Base-by-base conservation (phyloP, 2,888 invertebrate species). In the Arrhopalites spinosus region DNA sequence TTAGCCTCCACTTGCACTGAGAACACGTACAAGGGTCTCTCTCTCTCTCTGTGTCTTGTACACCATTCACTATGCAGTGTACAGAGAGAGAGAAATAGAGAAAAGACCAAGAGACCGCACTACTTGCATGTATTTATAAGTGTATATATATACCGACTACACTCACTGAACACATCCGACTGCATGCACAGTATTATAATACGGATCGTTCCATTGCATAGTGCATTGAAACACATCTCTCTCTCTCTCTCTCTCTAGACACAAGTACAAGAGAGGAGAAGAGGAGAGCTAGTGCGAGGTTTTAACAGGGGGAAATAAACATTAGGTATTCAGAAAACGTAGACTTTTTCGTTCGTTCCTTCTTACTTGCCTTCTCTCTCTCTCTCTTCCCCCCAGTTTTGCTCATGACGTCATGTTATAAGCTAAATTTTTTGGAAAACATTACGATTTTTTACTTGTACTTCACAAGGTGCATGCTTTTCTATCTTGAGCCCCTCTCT, bases 271-370 rank as follows among this genome's bases (percentile, higher is more conserved):
- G 69, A 69, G 69, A 69, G 45, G 11, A n/a, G n/a, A 45, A 45
- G 69, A 69, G 69, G 3, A 67, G 66, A 67, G 45, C 17, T 50
- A 50, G 50, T 15, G 56, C 17, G 47, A 56, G 53, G 45, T 47
- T 66, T 56, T 36, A 66, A 73, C 23, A 67, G 74, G 29, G 74
- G 68, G 50, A 50, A 50, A 50, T 50, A 50, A 50, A 50, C 50
- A 50, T 50, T 50, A 50, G 50, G n/a, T 50, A 50, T 50, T 50
- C 50, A 73, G 73, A 73, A 73, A 73, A 66, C 73, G 67, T 67
- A 66, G 67, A 73, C 66, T 73, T 73, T 67, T 73, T 67, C 73
- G 36, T 73, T 13, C 15, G 3, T 50, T 73, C 67, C 73, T 53
- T 64, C 63, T 63, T 23, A 7, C 15, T 20, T 20, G 7, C 15